Conservation (phyloP, 2,797 vertebrate species). For the Aplochiton taeniatus region DNA sequence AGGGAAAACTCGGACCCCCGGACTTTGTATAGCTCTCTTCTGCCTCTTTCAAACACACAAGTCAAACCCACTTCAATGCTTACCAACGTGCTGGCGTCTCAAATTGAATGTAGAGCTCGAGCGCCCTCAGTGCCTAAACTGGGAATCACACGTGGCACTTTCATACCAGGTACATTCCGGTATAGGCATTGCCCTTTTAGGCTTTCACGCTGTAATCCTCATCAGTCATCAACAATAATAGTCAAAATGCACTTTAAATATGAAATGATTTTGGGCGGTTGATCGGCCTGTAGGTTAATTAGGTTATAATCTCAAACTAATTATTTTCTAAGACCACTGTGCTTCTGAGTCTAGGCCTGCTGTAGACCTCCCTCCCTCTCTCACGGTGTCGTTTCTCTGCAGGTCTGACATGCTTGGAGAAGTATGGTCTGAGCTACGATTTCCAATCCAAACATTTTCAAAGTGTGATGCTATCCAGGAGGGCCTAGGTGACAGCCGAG, state of each 20-base stretch:
- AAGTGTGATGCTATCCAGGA: conserved; percentile 55
- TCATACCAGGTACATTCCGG: no score
- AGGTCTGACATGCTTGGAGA: conserved; percentile 26
- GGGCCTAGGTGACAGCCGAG: conserved; percentile 36
- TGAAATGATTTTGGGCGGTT: conserved; percentile 23
- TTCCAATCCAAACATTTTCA: conserved; percentile 43
- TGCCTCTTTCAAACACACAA: conserved; percentile 47
- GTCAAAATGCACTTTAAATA: background rate
- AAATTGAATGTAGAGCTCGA: conserved; percentile 6
- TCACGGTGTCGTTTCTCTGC: background rate
- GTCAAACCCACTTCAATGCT: conserved; percentile 15
- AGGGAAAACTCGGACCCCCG: conserved; percentile 56
- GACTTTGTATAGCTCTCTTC: conserved; percentile 55
- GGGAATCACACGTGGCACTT: no score
- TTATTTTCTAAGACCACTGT: no score
- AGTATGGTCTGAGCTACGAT: conserved; percentile 19
- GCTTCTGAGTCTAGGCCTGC: background rate
- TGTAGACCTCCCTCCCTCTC: background rate
- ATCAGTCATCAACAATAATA: no score
- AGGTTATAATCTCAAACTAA: no score
- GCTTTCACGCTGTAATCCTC: no score
- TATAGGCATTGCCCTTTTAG: no score
- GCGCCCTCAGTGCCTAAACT: conserved; percentile 31
- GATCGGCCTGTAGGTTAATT: background rate
- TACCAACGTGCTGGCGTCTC: no score